Conservation (phyloP, 2,113 vertebrate genomes). For the Engraulis encrasicolus region DNA sequence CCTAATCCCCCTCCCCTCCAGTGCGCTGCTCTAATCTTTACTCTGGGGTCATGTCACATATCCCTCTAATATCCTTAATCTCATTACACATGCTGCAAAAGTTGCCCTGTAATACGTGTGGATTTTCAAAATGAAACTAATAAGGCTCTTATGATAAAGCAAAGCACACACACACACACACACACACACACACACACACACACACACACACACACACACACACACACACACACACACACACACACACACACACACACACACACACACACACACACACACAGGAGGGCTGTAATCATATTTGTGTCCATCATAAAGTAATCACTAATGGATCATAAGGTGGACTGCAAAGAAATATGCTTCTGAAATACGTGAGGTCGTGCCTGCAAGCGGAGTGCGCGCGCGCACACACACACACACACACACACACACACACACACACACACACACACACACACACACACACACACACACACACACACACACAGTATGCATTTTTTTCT, state of each 20-base stretch:
- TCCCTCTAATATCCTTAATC: conserved; percentile 53
- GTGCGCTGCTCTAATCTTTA: conserved; percentile 47
- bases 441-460: too few relatives aligned
- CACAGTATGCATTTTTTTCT: too few relatives aligned
- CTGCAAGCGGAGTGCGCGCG: too few relatives aligned
- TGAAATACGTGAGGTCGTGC: too few relatives aligned
- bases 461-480: too few relatives aligned
- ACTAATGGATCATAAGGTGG: conserved; percentile 15
- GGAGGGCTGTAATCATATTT: conserved; percentile 40
- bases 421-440: too few relatives aligned
- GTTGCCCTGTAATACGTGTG: conserved; percentile 33
- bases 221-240: too few relatives aligned
- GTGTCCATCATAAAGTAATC: neutral
- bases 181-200: too few relatives aligned
- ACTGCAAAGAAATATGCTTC: conserved; percentile 7
- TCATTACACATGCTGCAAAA: conserved; percentile 46
- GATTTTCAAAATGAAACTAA: conserved; percentile 42
- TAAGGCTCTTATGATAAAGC: conserved; percentile 87
- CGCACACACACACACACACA: neutral
- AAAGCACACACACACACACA: too few relatives aligned
- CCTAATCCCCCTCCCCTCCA: conserved; percentile 28
- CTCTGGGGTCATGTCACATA: conserved; percentile 44
- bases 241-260: too few relatives aligned
- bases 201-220: too few relatives aligned
- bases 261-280: too few relatives aligned